Evolutionary conservation across 2,888 invertebrate genomes (phyloP).

Genomic region (Tetranychus truncatus): DNA sequence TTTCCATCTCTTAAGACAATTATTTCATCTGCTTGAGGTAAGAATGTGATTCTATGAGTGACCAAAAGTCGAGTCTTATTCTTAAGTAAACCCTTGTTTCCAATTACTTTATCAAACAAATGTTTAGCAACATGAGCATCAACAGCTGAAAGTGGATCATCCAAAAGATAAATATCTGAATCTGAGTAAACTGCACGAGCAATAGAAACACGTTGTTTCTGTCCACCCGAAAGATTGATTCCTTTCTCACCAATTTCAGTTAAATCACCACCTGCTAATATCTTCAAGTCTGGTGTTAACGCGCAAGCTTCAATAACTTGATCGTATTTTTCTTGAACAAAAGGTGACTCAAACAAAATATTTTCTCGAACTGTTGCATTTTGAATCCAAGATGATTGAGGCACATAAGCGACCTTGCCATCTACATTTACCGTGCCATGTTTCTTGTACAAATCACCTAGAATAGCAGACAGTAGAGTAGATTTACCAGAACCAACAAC

Average conservation of each 20-base stretch:
- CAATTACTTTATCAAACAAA: slow-evolving; percentile 81
- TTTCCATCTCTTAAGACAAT: slow-evolving; percentile 69
- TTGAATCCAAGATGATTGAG: slow-evolving; percentile 20
- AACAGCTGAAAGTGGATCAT: slow-evolving; percentile 42
- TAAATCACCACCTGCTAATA: slow-evolving; percentile 31
- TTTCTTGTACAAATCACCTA: slow-evolving; percentile 28
- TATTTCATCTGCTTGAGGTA: slow-evolving; percentile 74
- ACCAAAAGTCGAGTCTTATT: slow-evolving; percentile 66
- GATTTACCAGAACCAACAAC: slow-evolving; percentile 26
- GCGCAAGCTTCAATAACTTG: slow-evolving; percentile 36
- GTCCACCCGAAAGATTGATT: slow-evolving; percentile 35
- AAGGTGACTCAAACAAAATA: slow-evolving; percentile 34
- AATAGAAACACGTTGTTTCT: slow-evolving; percentile 33
- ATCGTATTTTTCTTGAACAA: slow-evolving; percentile 30
- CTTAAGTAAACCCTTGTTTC: slow-evolving; percentile 43
- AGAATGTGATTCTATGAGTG: slow-evolving; percentile 81
- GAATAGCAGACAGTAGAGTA: slow-evolving; percentile 25
- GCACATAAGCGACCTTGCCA: slow-evolving; percentile 15
- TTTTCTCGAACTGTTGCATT: slow-evolving; percentile 32
- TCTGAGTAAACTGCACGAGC: slow-evolving; percentile 54
- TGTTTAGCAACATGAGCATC: slow-evolving; percentile 95
- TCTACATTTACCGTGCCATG: slow-evolving; percentile 21
- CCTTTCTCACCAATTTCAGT: slow-evolving; percentile 40
- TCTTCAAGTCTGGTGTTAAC: slow-evolving; percentile 36
- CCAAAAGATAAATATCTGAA: slow-evolving; percentile 40